phyloP scores from a whole-genome alignment of 2,113 vertebrate species.

The Oostethus manadensis region DNA sequence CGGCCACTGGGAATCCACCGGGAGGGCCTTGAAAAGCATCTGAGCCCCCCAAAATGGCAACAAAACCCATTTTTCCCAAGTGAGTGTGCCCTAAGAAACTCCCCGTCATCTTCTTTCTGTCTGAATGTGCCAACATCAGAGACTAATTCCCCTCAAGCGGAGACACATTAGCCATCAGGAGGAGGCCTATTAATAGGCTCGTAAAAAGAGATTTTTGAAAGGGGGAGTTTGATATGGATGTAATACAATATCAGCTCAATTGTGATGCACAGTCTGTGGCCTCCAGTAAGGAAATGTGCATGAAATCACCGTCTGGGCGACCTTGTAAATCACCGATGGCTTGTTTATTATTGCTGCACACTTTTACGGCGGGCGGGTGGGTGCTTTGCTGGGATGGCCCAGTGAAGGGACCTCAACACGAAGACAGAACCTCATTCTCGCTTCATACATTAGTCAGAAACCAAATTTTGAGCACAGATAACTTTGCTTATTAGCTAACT shows the following conservation, averaged over 20 bases:
- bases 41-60: not conserved
- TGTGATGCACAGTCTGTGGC: slow-evolving; percentile 67
- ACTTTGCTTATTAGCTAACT: not conserved
- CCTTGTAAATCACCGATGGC: slow-evolving; percentile 69
- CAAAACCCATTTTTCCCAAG: not conserved
- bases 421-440: slow-evolving; percentile 55
- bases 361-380: slow-evolving; percentile 58
- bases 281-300: slow-evolving; percentile 72
- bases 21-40: not conserved
- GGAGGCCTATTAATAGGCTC: slow-evolving; percentile 74
- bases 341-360: slow-evolving; percentile 69
- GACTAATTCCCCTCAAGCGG: slow-evolving; percentile 58
- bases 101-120: slow-evolving; percentile 25
- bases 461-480: no score
- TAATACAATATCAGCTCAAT: slow-evolving; percentile 78
- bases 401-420: slow-evolving; percentile 47
- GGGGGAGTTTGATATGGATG: slow-evolving; percentile 73
- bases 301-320: slow-evolving; percentile 79
- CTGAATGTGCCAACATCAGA: slow-evolving; percentile 54
- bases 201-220: slow-evolving; percentile 67
- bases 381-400: slow-evolving; percentile 56
- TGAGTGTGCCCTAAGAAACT: not conserved
- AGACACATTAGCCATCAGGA: slow-evolving; percentile 67
- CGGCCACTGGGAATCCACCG: not conserved
- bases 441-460: no score